Conservation (phyloP, 2,797 vertebrate species). For the Taeniopygia guttata region DNA sequence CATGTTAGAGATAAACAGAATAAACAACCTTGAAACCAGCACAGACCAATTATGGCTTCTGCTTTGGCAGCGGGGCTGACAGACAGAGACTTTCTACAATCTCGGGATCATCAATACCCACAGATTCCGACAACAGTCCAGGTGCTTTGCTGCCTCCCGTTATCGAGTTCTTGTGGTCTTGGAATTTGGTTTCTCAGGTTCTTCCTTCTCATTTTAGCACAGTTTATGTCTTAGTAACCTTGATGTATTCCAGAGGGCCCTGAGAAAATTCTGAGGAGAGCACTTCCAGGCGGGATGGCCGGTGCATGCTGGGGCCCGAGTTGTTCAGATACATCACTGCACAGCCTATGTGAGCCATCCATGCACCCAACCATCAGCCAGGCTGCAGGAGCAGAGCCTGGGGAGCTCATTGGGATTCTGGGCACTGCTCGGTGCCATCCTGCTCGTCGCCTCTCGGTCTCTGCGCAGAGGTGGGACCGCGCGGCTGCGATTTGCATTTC, state of each 20-base stretch:
- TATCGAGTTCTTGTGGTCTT: neutral
- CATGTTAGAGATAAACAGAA: no score
- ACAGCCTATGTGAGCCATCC: accelerated
- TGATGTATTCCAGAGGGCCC: neutral
- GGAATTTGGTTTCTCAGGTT: neutral
- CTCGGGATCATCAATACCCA: no score
- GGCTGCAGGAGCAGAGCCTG: neutral
- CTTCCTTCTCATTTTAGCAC: neutral
- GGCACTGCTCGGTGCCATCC: neutral
- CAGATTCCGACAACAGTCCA: no score
- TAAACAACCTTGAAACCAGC: no score
- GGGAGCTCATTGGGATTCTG: slow-evolving; percentile 15
- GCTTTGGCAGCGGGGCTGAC: no score
- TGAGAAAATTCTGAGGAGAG: neutral
- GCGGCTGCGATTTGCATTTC: neutral
- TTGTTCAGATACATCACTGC: neutral
- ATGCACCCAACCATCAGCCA: accelerated
- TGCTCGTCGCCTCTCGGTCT: neutral
- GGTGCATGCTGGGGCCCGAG: neutral
- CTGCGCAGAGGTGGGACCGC: neutral
- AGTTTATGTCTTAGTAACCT: neutral
- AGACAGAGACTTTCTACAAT: no score
- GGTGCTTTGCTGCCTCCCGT: neutral
- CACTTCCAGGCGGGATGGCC: neutral
- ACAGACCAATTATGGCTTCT: no score